phyloP scores from a whole-genome alignment of 2,113 vertebrate species.

The Boleophthalmus pectinirostris region DNA sequence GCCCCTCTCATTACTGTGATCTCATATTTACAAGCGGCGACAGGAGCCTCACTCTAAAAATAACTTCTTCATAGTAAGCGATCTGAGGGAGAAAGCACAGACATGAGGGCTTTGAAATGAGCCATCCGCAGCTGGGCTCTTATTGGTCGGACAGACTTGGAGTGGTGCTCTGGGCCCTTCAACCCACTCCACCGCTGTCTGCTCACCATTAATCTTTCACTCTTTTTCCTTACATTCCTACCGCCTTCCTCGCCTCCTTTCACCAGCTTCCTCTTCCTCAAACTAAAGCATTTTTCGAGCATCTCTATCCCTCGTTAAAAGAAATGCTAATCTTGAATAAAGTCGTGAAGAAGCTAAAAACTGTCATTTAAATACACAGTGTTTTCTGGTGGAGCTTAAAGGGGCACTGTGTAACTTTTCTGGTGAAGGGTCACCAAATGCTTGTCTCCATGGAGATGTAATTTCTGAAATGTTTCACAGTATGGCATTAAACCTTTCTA shows the following conservation, averaged over 20 bases:
- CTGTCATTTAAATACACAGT: neutral
- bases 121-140: constrained; percentile 62
- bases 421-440: too few relatives aligned
- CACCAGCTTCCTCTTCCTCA: constrained; percentile 31
- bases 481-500: too few relatives aligned
- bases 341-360: neutral
- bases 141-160: constrained; percentile 58
- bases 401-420: too few relatives aligned
- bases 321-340: constrained; percentile 24
- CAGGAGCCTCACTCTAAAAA: constrained; percentile 31
- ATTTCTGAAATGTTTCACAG: too few relatives aligned
- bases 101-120: constrained; percentile 47
- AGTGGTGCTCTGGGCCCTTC: constrained; percentile 58
- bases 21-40: constrained; percentile 28
- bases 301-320: constrained; percentile 15
- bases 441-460: too few relatives aligned
- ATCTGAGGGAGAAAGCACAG: constrained; percentile 40
- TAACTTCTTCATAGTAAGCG: constrained; percentile 47
- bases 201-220: constrained; percentile 55
- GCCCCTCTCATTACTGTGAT: constrained; percentile 28
- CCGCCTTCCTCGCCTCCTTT: constrained; percentile 38
- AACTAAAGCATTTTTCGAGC: neutral
- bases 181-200: constrained; percentile 45
- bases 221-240: constrained; percentile 45
- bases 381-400: neutral